Percentiles rank a stretch among this genome's conserved stretches.
Conservation (phyloP, 2,113 vertebrate species). For the Myocastor coypus region DNA sequence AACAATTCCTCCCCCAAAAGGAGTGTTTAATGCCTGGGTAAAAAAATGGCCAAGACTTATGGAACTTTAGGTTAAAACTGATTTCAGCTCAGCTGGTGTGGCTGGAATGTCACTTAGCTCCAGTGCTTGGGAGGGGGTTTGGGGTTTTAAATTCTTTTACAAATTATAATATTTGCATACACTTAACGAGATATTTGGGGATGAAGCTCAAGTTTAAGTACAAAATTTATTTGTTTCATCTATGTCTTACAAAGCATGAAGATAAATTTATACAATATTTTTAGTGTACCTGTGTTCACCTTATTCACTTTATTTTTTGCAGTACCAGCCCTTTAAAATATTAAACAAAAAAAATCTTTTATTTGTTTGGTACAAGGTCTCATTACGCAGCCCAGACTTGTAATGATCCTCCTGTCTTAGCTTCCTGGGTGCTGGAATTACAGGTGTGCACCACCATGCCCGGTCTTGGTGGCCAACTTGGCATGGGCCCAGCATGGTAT, state of each 20-base stretch:
- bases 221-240: background rate
- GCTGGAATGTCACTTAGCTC: background rate
- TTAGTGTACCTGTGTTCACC: background rate
- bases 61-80: background rate
- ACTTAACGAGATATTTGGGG: background rate
- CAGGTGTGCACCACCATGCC: too few relatives aligned
- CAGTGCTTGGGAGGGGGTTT: too few relatives aligned
- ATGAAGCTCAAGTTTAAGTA: background rate
- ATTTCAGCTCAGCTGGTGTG: background rate
- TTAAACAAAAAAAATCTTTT: too few relatives aligned
- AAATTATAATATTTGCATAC: background rate
- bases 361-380: too few relatives aligned
- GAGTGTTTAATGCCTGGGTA: background rate
- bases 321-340: background rate
- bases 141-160: background rate
- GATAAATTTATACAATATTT: background rate
- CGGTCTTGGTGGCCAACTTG: too few relatives aligned
- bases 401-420: too few relatives aligned
- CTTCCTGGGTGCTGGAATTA: too few relatives aligned
- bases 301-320: background rate
- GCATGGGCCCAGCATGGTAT: too few relatives aligned
- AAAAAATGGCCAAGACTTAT: background rate
- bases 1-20: background rate
- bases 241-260: background rate
- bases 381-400: too few relatives aligned